Evolutionary conservation across 2,888 invertebrate species (phyloP), one percentile per base, ranked within the genome.

Genomic region (Hipparchia semele): DNA sequence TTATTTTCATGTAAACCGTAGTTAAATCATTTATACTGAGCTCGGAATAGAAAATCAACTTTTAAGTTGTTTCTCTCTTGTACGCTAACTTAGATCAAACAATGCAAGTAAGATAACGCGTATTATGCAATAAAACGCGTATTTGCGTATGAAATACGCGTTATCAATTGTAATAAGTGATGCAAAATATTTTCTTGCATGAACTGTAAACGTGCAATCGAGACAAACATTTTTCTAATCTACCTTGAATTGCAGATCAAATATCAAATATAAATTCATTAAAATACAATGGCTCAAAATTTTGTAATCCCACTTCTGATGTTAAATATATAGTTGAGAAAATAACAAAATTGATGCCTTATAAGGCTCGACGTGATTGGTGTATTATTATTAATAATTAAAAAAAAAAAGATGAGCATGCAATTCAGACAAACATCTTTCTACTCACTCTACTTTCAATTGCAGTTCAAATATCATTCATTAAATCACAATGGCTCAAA

Each of bases 251-350:
- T 5, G 33, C 45, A 13, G 49, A 62, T 13, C 13, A 46, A 13
- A 6, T 8, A 13, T 60, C 60, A 46, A 23, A 23, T 23, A 23
- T 23, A 23, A 23, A 23, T 49, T 8, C 2, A 49, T 62, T 13
- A n/a, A 49, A 46, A 3, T 2, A 49, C 9, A 6, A 54, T 12
- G 13, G 49, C 46, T 46, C 59, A 60, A 60, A 60, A 39, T 60
- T 60, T 6, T 62, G 39, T 62, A 12, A 62, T 62, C 62, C 4
- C n/a, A 62, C 62, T 49, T 62, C 46, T 64, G 51, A 65, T 51
- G 53, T 53, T 53, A 12, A 56, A 9, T 51, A 61, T 33, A 6
- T 7, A 4, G 49, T 62, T 1, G 33, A 12, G 2, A 61, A 45
- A 23, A 23, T 45, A 13, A 51, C 8, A 13, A n/a, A 56, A n/a